These are phyloP conservation scores for Triops longicaudatus DNA, from an alignment of 1,140 invertebrate species.

Conservation along the genomic window DNA sequence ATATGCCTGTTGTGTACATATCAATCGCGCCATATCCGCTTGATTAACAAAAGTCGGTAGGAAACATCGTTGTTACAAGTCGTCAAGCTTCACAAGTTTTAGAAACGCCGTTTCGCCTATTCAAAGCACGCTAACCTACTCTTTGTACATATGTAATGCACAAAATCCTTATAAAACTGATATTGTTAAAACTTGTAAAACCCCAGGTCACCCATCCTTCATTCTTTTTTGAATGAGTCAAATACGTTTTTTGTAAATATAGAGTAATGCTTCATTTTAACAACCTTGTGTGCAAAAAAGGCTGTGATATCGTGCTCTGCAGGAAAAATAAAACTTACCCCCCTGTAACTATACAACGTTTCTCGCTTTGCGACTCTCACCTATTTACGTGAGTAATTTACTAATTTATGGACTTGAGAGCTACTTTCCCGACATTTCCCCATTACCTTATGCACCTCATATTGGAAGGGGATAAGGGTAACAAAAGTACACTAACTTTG, in stretches of 20 bases:
- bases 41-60: background rate
- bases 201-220: background rate
- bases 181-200: background rate
- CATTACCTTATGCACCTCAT: no score
- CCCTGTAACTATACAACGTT: background rate
- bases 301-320: conserved; percentile 11
- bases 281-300: conserved; percentile 8
- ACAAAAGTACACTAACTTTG: no score
- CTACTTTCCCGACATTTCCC: no score
- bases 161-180: background rate
- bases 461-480: no score
- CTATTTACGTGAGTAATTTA: background rate
- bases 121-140: background rate
- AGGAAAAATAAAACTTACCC: background rate
- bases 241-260: background rate
- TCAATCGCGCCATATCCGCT: conserved; percentile 10
- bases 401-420: no score
- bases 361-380: no score
- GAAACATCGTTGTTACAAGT: background rate
- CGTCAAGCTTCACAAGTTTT: background rate
- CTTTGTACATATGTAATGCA: background rate
- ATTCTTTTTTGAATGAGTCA: background rate
- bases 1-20: conserved; percentile 17
- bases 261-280: background rate
- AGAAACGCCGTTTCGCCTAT: background rate